Conservation (phyloP, 2,797 vertebrate species). For the Balearica regulorum region DNA sequence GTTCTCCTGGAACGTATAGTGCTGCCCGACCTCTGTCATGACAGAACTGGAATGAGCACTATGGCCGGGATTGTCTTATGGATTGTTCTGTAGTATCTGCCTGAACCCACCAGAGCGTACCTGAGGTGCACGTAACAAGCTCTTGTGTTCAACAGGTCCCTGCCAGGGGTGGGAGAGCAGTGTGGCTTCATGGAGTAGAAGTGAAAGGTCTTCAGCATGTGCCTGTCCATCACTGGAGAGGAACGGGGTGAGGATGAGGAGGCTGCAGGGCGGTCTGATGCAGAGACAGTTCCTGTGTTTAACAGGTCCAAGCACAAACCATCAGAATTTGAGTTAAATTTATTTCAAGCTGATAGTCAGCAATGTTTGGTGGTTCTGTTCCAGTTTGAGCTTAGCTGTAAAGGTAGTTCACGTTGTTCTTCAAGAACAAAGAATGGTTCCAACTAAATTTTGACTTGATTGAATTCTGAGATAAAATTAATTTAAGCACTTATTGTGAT, state of each 20-base stretch:
- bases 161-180: background rate
- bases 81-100: background rate
- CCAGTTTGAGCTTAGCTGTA: background rate
- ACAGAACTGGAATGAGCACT: background rate
- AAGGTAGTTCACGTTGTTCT: background rate
- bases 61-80: background rate
- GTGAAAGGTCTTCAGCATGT: background rate
- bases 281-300: background rate
- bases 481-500: background rate
- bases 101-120: background rate
- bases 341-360: background rate
- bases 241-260: background rate
- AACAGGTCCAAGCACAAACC: background rate
- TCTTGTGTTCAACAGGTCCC: background rate
- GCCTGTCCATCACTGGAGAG: accelerated
- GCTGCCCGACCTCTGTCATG: background rate
- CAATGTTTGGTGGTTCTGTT: background rate
- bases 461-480: background rate
- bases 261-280: background rate
- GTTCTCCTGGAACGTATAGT: background rate
- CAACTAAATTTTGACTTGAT: background rate
- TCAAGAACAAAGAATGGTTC: accelerated
- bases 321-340: background rate
- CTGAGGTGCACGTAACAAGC: background rate
- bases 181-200: accelerated